phyloP scores from a whole-genome alignment of 2,797 vertebrate genomes.

The Scyliorhinus canicula region DNA sequence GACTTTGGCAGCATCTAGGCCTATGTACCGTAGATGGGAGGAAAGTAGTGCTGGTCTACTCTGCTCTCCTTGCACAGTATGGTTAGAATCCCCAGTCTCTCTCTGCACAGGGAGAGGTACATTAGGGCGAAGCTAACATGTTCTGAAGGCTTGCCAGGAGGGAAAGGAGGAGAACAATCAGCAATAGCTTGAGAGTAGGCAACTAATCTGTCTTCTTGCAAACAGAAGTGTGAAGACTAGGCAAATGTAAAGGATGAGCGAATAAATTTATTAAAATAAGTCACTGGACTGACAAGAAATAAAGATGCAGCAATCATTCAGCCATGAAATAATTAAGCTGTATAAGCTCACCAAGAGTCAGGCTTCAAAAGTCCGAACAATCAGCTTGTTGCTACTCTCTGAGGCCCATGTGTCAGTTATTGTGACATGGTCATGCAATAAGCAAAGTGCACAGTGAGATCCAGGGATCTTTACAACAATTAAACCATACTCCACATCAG shows the following conservation, averaged over 20 bases:
- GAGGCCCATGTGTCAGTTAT: too few relatives aligned
- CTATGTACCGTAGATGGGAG: neutral
- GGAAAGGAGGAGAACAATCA: neutral
- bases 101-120: neutral
- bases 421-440: too few relatives aligned
- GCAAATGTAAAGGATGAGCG: neutral
- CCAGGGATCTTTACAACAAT: too few relatives aligned
- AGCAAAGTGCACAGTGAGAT: too few relatives aligned
- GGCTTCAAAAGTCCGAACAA: too few relatives aligned
- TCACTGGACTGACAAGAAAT: neutral
- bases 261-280: neutral
- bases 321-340: neutral
- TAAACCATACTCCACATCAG: too few relatives aligned
- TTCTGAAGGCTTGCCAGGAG: neutral
- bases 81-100: neutral
- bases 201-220: neutral
- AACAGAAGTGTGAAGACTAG: neutral
- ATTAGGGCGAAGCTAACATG: neutral
- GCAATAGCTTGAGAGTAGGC: neutral
- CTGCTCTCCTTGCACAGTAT: neutral
- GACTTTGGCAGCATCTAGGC: neutral
- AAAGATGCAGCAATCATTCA: neutral
- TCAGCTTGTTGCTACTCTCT: too few relatives aligned
- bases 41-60: neutral
- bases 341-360: too few relatives aligned